Conservation (phyloP, 2,797 vertebrate species). For the Anas georgica region DNA sequence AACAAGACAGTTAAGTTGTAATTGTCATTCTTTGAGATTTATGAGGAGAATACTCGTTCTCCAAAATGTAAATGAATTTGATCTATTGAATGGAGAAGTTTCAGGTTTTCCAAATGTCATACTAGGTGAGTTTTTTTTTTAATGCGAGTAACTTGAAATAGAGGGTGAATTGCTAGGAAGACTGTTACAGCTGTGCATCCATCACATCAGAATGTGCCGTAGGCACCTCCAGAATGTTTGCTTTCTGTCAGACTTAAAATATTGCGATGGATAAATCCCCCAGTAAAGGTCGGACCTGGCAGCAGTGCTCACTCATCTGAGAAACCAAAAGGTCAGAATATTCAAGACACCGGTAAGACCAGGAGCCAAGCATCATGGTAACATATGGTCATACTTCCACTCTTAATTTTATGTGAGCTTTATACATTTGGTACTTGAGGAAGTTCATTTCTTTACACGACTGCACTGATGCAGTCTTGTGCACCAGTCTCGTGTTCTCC, state of each 20-base stretch:
- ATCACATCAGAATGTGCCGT: slow-evolving; percentile 22
- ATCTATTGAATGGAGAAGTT: background rate
- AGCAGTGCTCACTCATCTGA: slow-evolving; percentile 80
- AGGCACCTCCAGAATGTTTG: slow-evolving; percentile 40
- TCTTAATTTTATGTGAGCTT: slow-evolving; percentile 7
- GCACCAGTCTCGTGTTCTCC: background rate
- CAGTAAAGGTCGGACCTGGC: slow-evolving; percentile 84
- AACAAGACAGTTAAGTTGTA: background rate
- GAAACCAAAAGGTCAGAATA: slow-evolving; percentile 87
- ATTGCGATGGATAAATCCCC: slow-evolving; percentile 80
- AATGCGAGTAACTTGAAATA: background rate
- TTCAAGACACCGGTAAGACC: slow-evolving; percentile 71
- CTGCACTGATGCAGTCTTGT: slow-evolving; percentile 19
- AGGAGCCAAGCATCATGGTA: slow-evolving; percentile 61
- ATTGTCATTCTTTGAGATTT: background rate
- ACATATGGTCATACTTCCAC: background rate
- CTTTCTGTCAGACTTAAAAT: slow-evolving; percentile 22
- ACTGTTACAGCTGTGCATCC: background rate
- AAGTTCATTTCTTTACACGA: slow-evolving; percentile 61
- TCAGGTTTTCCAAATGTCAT: background rate
- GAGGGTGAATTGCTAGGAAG: background rate
- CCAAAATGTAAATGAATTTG: background rate
- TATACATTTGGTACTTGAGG: slow-evolving; percentile 58
- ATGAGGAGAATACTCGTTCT: background rate
- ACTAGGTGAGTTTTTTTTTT: background rate